Evolutionary conservation across 1,140 invertebrate genomes (phyloP).

Genomic region (Brevipalpus yothersi): DNA sequence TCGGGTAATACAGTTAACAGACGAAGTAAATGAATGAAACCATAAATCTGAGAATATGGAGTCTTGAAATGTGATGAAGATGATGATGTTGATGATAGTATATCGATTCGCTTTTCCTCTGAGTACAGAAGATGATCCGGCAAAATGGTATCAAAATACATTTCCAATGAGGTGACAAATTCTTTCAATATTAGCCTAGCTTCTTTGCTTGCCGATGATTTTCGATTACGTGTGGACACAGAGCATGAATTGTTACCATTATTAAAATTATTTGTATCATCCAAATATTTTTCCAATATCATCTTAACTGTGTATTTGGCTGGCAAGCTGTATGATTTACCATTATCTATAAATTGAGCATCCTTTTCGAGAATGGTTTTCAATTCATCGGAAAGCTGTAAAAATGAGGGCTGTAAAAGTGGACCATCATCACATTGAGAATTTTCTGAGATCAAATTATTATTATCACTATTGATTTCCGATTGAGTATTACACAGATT

Average conservation of each 20-base stretch:
- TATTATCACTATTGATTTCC: background rate
- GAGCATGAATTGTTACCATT: background rate
- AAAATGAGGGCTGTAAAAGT: background rate
- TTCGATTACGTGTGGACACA: background rate
- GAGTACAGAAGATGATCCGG: background rate
- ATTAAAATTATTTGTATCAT: background rate
- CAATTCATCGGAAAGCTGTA: background rate
- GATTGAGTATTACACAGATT: background rate
- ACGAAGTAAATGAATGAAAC: constrained; percentile 2
- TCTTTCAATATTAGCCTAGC: background rate
- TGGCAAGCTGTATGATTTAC: background rate
- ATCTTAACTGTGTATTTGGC: background rate
- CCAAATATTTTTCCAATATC: background rate
- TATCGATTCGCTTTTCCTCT: background rate
- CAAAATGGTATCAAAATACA: constrained; percentile 3
- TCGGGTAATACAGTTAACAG: background rate
- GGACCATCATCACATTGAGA: background rate
- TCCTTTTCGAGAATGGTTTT: background rate
- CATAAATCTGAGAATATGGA: background rate
- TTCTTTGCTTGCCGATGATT: background rate
- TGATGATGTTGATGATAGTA: background rate
- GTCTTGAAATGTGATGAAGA: background rate
- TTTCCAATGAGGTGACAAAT: constrained; percentile 1
- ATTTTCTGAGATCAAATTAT: background rate
- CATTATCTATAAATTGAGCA: background rate